A percentile compares a stretch with the other conserved stretches of the same genome.
These are phyloP conservation scores for Salmo trutta DNA, from an alignment of 2,797 vertebrate genomes.

Conservation along the genomic window DNA sequence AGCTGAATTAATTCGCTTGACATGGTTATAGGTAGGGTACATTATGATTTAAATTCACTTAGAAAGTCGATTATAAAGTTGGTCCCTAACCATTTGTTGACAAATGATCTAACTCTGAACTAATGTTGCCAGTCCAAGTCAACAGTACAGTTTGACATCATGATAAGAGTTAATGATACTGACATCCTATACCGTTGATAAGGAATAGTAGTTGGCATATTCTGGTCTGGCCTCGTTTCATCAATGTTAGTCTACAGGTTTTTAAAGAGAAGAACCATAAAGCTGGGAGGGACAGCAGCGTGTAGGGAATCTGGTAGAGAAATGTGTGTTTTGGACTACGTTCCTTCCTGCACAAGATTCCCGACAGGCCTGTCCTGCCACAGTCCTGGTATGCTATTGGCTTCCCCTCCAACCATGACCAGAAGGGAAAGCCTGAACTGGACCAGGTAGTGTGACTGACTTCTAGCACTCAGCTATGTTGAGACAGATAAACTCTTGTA, in stretches of 20 bases:
- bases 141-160: conserved; percentile 53
- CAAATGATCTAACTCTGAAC: conserved; percentile 1
- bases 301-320: conserved; percentile 24
- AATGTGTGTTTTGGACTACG: conserved; percentile 7
- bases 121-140: conserved; percentile 9
- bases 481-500: conserved; percentile 98
- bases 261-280: conserved; percentile 33
- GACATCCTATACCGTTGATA: conserved; percentile 16
- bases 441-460: conserved; percentile 6
- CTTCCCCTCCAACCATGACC: conserved; percentile 40
- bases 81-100: conserved; percentile 29
- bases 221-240: conserved; percentile 1
- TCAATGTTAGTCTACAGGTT: conserved; percentile 5
- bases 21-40: too few relatives aligned
- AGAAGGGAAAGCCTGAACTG: conserved; percentile 21
- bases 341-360: conserved; percentile 19
- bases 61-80: background rate
- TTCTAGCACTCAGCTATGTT: conserved; percentile 90
- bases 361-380: conserved; percentile 11
- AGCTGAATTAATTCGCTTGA: background rate
- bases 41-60: background rate
- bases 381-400: conserved; percentile 25
- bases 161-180: conserved; percentile 18
- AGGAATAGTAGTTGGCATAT: conserved; percentile 20
- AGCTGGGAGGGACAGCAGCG: conserved; percentile 11